Evolutionary conservation across 2,888 invertebrate species (phyloP).

Genomic region (Lasioglossum marginatum): DNA sequence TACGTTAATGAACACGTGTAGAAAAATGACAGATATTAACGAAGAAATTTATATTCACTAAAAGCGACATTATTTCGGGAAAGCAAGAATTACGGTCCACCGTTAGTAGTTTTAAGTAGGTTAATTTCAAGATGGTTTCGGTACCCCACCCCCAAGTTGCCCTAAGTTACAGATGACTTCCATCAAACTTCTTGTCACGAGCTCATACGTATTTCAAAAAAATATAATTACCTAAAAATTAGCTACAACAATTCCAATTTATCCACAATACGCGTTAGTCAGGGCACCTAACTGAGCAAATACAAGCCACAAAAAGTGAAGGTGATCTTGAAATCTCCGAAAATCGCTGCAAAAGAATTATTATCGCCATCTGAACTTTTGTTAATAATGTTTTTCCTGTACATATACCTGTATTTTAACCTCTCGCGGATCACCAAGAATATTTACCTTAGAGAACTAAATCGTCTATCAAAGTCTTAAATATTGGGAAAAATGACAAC

Average conservation of each 20-base stretch:
- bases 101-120: slow-evolving; percentile 61
- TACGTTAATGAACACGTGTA: slow-evolving; percentile 2
- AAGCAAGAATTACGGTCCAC: slow-evolving; percentile 53
- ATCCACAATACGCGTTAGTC: slow-evolving; percentile 10
- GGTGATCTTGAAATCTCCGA: no score
- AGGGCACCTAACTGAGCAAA: neutral
- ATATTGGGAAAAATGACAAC: no score
- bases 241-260: slow-evolving; percentile 37
- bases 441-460: no score
- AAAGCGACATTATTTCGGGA: slow-evolving; percentile 37
- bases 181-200: slow-evolving; percentile 56
- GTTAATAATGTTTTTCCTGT: no score
- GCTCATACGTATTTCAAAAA: slow-evolving; percentile 37
- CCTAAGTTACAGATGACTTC: slow-evolving; percentile 28
- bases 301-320: no score
- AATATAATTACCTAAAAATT: slow-evolving; percentile 39
- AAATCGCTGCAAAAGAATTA: no score
- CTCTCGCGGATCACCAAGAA: no score
- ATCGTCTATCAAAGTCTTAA: no score
- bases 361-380: no score
- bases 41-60: slow-evolving; percentile 35
- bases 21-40: slow-evolving; percentile 22
- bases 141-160: slow-evolving; percentile 14
- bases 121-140: slow-evolving; percentile 61
- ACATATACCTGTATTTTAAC: no score